phyloP scores from a whole-genome alignment of 2,113 vertebrate genomes.

The Paramisgurnus dabryanus region DNA sequence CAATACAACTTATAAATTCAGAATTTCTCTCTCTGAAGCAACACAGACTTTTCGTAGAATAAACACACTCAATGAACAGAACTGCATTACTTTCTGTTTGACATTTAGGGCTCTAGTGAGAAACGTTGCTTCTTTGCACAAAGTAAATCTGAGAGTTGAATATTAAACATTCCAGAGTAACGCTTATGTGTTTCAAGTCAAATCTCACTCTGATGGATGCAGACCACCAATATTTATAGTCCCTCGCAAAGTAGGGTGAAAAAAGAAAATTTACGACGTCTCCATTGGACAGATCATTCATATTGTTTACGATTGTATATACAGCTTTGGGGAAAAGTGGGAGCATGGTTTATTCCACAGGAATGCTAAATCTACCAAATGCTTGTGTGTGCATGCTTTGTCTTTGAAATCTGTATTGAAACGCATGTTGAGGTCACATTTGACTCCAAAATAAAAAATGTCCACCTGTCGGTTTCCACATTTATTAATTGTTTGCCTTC shows the following conservation, averaged over 20 bases:
- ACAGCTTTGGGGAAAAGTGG: conserved; percentile 48
- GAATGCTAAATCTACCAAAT: conserved; percentile 6
- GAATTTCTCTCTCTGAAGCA: too few relatives aligned
- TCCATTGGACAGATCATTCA: conserved; percentile 47
- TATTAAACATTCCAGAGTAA: conserved; percentile 21
- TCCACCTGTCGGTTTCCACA: too few relatives aligned
- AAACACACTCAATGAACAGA: not conserved
- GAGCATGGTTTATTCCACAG: conserved; percentile 25
- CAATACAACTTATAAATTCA: too few relatives aligned
- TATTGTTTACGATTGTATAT: conserved; percentile 57
- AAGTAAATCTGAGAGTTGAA: conserved; percentile 18
- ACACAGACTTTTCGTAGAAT: not conserved
- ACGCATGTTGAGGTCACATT: not conserved
- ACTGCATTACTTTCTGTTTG: conserved; percentile 6
- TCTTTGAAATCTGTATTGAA: too few relatives aligned
- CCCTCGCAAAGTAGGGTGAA: conserved; percentile 47
- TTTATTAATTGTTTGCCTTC: too few relatives aligned
- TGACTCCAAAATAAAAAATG: not conserved
- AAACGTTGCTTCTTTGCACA: conserved; percentile 3
- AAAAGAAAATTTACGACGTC: conserved; percentile 55
- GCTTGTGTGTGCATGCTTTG: not conserved
- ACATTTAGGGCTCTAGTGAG: conserved; percentile 3
- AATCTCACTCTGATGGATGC: conserved; percentile 29
- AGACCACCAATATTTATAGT: conserved; percentile 61
- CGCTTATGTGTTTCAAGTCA: conserved; percentile 34